Evolutionary conservation across 2,797 vertebrate species (phyloP).

Genomic region (Australoheros facetus): DNA sequence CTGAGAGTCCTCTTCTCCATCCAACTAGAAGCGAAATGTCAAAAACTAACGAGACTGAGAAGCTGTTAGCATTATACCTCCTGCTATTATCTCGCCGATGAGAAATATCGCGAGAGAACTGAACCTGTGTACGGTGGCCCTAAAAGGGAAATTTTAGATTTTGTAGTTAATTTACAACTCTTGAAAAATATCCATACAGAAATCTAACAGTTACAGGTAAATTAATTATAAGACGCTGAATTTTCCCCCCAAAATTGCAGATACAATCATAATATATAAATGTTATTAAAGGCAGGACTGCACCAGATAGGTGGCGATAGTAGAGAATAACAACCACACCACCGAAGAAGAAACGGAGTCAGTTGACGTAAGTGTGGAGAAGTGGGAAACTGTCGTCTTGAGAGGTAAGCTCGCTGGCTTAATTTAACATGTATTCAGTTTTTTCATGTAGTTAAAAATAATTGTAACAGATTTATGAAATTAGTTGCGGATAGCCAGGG

Average conservation of each 20-base stretch:
- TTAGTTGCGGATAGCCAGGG: no score
- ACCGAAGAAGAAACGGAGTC: not conserved
- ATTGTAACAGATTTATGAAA: rapidly evolving
- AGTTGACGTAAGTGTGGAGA: not conserved
- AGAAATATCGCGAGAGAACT: slow-evolving; percentile 43
- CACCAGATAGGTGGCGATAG: slow-evolving; percentile 41
- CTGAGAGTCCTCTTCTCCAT: not conserved
- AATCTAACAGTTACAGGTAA: not conserved
- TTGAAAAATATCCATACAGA: not conserved
- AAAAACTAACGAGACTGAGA: slow-evolving; percentile 27
- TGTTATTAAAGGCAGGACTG: not conserved
- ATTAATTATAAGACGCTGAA: no score
- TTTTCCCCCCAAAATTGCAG: no score
- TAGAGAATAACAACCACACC: not conserved
- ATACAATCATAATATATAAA: rapidly evolving
- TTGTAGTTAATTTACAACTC: not conserved
- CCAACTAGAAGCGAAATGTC: not conserved
- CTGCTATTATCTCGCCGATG: not conserved
- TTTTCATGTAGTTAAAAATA: rapidly evolving
- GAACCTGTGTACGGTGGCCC: slow-evolving; percentile 22
- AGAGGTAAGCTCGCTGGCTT: slow-evolving; percentile 4
- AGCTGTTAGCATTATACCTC: slow-evolving; percentile 32
- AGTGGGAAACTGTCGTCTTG: not conserved
- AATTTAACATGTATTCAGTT: rapidly evolving
- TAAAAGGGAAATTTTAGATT: not conserved